Evolutionary conservation across 1,140 invertebrate genomes (phyloP).

Genomic region (Venustaconcha ellipsiformis): DNA sequence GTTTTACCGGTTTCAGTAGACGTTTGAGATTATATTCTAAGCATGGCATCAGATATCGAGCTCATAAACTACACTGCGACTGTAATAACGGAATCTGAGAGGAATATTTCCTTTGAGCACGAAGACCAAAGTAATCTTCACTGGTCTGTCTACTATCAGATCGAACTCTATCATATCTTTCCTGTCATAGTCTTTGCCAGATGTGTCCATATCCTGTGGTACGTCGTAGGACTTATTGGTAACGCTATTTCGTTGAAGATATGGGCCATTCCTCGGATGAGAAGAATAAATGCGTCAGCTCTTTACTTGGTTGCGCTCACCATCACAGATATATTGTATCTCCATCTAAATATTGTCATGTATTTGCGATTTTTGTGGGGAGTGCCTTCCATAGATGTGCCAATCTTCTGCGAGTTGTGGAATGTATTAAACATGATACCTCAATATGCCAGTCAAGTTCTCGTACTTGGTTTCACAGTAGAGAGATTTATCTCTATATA

Average conservation of each 20-base stretch:
- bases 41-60: too few relatives aligned
- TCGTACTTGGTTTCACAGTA: constrained; percentile 83
- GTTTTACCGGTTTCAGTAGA: too few relatives aligned
- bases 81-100: too few relatives aligned
- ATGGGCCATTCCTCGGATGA: constrained; percentile 55
- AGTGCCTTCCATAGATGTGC: constrained; percentile 30
- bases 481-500: constrained; percentile 96
- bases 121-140: too few relatives aligned
- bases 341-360: constrained; percentile 38
- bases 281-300: constrained; percentile 47
- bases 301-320: constrained; percentile 38
- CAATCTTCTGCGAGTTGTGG: constrained; percentile 40
- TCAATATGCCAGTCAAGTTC: constrained; percentile 49
- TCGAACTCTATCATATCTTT: constrained; percentile 15
- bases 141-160: constrained; percentile 1
- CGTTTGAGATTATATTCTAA: too few relatives aligned
- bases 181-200: constrained; percentile 7
- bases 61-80: too few relatives aligned
- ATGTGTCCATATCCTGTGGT: constrained; percentile 40
- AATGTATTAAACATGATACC: constrained; percentile 44
- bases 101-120: too few relatives aligned
- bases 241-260: constrained; percentile 59
- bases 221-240: constrained; percentile 56
- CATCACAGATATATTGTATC: constrained; percentile 36
- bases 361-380: constrained; percentile 46